Evolutionary conservation across 2,797 vertebrate species (phyloP).

Genomic region (Sebastiscus tertius): DNA sequence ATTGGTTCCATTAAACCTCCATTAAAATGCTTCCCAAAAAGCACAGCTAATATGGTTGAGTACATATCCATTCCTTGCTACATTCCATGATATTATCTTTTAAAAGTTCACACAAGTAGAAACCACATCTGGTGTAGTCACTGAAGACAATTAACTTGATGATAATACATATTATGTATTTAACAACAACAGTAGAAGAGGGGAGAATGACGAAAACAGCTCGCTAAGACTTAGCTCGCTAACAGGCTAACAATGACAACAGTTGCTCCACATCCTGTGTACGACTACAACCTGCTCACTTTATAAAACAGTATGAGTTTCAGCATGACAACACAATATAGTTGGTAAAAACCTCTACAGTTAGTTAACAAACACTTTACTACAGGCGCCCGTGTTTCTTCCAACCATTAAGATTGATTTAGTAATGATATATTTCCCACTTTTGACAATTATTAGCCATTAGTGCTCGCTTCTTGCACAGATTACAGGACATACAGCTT

Average conservation of each 20-base stretch:
- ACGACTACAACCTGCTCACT: not conserved
- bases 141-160: not conserved
- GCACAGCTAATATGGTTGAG: constrained; percentile 1
- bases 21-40: constrained; percentile 1
- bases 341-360: not conserved
- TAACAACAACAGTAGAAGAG: not conserved
- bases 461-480: not conserved
- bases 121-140: not conserved
- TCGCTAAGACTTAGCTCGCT: not conserved
- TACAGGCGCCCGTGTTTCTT: too few species aligned
- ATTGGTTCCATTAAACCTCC: not conserved
- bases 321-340: not conserved
- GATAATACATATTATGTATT: not conserved
- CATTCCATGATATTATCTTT: not conserved
- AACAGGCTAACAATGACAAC: not conserved
- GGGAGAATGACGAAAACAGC: not conserved
- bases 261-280: too few species aligned
- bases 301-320: not conserved
- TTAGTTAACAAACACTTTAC: too few species aligned
- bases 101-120: not conserved
- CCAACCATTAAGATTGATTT: not conserved
- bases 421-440: not conserved
- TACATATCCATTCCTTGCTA: not conserved
- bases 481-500: not conserved
- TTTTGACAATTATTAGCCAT: not conserved